Evolutionary conservation across 2,113 vertebrate genomes (phyloP).

Genomic region (Lagopus leucura): DNA sequence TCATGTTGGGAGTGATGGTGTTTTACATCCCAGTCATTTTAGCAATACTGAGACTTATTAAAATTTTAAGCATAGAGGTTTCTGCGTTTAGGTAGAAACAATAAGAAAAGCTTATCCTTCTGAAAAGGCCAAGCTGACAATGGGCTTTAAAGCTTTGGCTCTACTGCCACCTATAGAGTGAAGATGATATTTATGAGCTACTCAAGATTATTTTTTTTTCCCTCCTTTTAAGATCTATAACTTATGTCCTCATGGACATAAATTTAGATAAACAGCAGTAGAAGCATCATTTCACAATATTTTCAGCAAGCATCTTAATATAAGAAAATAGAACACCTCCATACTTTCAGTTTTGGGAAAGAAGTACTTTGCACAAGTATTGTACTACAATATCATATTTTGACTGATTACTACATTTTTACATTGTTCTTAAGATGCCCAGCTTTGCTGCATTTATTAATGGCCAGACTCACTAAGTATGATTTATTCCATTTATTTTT

Average conservation of each 20-base stretch:
- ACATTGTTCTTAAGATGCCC: background rate
- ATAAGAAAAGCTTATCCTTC: background rate
- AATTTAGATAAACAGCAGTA: background rate
- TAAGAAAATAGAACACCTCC: background rate
- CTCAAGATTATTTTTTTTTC: fast-evolving
- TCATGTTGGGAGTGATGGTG: fast-evolving
- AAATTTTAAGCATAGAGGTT: background rate
- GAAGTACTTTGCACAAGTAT: background rate
- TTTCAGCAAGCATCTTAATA: background rate
- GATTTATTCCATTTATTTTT: background rate
- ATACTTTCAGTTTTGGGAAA: background rate
- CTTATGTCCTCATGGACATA: background rate
- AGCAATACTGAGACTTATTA: background rate
- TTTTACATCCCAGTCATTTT: background rate
- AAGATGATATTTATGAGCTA: background rate
- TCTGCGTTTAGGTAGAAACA: background rate
- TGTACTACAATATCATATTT: background rate
- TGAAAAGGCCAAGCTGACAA: background rate
- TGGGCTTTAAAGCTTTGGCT: background rate
- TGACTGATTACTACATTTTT: background rate
- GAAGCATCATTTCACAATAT: background rate
- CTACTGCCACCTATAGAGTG: constrained; percentile 58
- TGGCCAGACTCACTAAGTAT: background rate
- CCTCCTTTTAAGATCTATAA: background rate
- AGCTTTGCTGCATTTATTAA: background rate